Conservation (phyloP, 2,888 invertebrate genomes). For the Stenoptilia bipunctidactyla region DNA sequence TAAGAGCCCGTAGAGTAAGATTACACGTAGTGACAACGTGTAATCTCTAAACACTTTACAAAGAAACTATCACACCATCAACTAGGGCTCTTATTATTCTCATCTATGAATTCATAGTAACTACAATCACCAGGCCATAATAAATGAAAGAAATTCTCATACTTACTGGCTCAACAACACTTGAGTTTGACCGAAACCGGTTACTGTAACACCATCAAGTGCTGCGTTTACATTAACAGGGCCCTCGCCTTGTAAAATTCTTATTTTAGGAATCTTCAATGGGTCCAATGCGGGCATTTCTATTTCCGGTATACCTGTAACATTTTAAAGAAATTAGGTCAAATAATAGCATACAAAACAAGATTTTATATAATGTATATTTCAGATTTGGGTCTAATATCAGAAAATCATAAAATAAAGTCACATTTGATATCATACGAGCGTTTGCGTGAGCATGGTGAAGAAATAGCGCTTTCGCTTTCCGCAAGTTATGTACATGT, state of each 20-base stretch:
- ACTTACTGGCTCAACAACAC: conserved; percentile 75
- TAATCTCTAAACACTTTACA: too few relatives aligned
- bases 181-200: conserved; percentile 74
- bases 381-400: too few relatives aligned
- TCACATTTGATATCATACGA: conserved; percentile 12
- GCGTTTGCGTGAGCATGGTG: conserved; percentile 40
- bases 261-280: conserved; percentile 72
- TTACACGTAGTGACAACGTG: too few relatives aligned
- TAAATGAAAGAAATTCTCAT: conserved; percentile 18
- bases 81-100: too few relatives aligned
- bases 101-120: too few relatives aligned
- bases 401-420: conserved; percentile 4
- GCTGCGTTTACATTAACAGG: conserved; percentile 79
- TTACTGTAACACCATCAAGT: conserved; percentile 73
- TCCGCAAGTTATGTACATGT: conserved; percentile 62
- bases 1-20: too few relatives aligned
- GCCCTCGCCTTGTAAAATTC: conserved; percentile 77
- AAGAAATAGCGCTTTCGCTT: conserved; percentile 68
- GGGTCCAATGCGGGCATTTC: conserved; percentile 76
- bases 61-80: too few relatives aligned
- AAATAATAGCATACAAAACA: neutral
- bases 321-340: conserved; percentile 1
- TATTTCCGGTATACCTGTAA: conserved; percentile 66
- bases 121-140: conserved; percentile 23
- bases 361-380: too few relatives aligned